Evolutionary conservation across 2,797 vertebrate species (phyloP), one percentile per base, ranked within the genome.

Genomic region (Diplodus puntazzo): DNA sequence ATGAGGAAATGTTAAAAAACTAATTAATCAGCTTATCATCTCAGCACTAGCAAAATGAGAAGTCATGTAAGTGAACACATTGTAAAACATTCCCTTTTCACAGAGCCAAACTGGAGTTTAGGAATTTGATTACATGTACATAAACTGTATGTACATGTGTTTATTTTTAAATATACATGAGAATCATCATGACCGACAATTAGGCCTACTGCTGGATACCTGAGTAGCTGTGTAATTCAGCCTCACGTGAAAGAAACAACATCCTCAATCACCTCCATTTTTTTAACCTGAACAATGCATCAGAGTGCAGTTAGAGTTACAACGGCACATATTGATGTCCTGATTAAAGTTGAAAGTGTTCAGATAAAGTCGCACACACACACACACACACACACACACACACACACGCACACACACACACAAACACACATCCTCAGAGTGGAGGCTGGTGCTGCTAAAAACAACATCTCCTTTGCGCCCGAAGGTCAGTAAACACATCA

Each of bases 321-420:
- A 67, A 50, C 62, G 53, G 57, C 69, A 69, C 71, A 65, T 63
- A 77, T 50, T 81, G 77, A 83, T 63, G 74, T 53, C 43, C 72
- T 85, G 60, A 84, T 74, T 81, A 77, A 18, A 77, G 61, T 49
- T 64, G 64, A 25, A 78, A 69, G 39, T 70, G 73, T 57, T 81
- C 49, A 54, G 46, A 75, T 42, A 43, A 58, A 70, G 42, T 50
- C 25, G 0, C 55, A 30, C 39, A 62, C 50, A 50, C 30, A 55
- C 52, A 62, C 18, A 11, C 34, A 46, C 30, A 50, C 27, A 27
- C 27, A 4, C 27, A 27, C 27, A 27, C 27, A 25, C 25, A 25
- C 25, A 25, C 25, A 25, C 25, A 25, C 25, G 3, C 25, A 25
- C 25, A 25, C 63, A 49, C 52, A 39, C 10, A 45, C 17, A 64